Evolutionary conservation across 1,140 invertebrate species (phyloP).

Genomic region (Caenorhabditis tropicalis): DNA sequence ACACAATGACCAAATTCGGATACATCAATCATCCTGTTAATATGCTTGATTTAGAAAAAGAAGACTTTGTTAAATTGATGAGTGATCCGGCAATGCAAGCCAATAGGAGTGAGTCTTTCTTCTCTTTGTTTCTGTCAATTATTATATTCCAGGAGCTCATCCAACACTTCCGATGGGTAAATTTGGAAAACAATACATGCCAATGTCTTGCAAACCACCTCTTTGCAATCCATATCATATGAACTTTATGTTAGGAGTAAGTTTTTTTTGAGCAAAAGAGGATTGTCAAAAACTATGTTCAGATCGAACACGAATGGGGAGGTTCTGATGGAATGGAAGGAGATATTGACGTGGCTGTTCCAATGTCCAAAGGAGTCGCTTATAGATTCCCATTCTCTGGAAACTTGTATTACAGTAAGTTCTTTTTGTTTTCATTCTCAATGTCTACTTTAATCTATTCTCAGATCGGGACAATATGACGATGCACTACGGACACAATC

Average conservation of each 20-base stretch:
- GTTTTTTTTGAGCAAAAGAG: neutral
- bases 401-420: conserved; percentile 57
- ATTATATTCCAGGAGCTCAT: conserved; percentile 36
- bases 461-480: conserved; percentile 54
- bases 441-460: neutral
- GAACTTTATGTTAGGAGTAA: conserved; percentile 55
- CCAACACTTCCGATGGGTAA: conserved; percentile 54
- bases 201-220: conserved; percentile 50
- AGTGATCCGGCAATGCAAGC: conserved; percentile 49
- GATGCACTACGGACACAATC: conserved; percentile 55
- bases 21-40: conserved; percentile 57
- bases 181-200: conserved; percentile 48
- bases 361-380: conserved; percentile 54
- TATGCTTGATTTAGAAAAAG: conserved; percentile 57
- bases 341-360: conserved; percentile 57
- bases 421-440: neutral
- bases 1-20: conserved; percentile 52
- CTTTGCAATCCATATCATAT: conserved; percentile 55
- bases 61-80: conserved; percentile 54
- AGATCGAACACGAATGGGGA: conserved; percentile 56
- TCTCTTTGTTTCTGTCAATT: neutral
- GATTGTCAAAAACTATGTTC: neutral
- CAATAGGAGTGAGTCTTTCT: conserved; percentile 51
- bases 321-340: conserved; percentile 55
- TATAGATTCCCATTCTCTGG: conserved; percentile 58